Conservation (phyloP, 2,888 invertebrate genomes). For the Heliothis peltigera region DNA sequence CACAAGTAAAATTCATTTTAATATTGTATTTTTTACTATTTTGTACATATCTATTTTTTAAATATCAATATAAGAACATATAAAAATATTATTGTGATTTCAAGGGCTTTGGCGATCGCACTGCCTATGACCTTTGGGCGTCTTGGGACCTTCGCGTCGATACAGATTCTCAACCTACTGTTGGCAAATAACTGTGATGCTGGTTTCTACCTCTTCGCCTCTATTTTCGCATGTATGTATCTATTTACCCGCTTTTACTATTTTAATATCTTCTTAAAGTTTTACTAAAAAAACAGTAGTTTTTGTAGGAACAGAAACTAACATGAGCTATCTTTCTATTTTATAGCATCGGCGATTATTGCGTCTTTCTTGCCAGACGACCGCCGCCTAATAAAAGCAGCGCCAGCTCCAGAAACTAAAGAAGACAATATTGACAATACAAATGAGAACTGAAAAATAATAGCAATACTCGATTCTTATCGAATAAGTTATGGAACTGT, state of each 20-base stretch:
- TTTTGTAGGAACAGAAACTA: background rate
- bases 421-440: conserved; percentile 26
- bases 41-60: no score
- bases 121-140: conserved; percentile 89
- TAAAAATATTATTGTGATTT: no score
- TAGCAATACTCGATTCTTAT: background rate
- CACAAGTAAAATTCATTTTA: no score
- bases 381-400: conserved; percentile 48
- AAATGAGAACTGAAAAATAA: conserved; percentile 13
- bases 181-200: conserved; percentile 89
- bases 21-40: background rate
- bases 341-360: conserved; percentile 69
- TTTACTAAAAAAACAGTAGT: no score
- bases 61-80: no score
- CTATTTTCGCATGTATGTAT: conserved; percentile 74
- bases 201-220: conserved; percentile 90
- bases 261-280: no score
- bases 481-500: conserved; percentile 14
- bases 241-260: background rate
- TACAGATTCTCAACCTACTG: conserved; percentile 90
- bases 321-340: background rate
- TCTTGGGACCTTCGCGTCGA: conserved; percentile 89
- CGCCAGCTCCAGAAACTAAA: conserved; percentile 27
- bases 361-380: conserved; percentile 76
- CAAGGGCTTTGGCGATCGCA: conserved; percentile 90